Conservation (phyloP, 2,797 vertebrate genomes). For the Bradypodion pumilum region DNA sequence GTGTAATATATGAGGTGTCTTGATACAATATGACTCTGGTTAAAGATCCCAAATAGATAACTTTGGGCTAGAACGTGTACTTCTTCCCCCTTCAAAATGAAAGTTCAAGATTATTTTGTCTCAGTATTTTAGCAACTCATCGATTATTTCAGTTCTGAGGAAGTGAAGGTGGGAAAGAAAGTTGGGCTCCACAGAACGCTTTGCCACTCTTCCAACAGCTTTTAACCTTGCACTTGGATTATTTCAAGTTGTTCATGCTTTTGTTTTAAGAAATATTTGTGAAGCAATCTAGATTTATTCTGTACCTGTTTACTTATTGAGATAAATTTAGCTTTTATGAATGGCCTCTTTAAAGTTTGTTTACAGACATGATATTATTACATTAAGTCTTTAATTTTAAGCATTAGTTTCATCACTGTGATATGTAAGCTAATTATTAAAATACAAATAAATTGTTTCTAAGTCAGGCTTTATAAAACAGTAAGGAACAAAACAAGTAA, state of each 20-base stretch:
- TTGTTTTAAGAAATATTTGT: not conserved
- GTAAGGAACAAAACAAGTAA: not conserved
- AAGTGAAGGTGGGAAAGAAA: not conserved
- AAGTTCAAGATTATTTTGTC: not conserved
- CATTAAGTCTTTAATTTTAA: no score
- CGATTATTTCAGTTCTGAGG: not conserved
- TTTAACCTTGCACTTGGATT: conserved; percentile 18
- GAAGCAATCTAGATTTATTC: conserved; percentile 17
- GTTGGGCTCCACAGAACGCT: not conserved
- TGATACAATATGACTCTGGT: not conserved
- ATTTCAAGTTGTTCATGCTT: conserved; percentile 29
- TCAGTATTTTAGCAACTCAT: not conserved
- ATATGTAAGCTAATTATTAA: not conserved
- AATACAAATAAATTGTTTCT: not conserved
- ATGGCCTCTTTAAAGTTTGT: no score
- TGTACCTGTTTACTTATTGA: conserved; percentile 1
- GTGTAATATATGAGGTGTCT: conserved; percentile 11
- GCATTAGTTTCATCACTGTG: not conserved
- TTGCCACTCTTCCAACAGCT: conserved; percentile 36
- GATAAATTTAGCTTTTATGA: not conserved
- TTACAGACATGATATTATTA: not conserved
- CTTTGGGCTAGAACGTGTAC: not conserved
- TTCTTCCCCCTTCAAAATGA: not conserved
- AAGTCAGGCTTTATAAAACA: not conserved
- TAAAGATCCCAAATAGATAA: conserved; percentile 1